Conservation (phyloP, 2,797 vertebrate genomes). For the Acrossocheilus fasciatus region DNA sequence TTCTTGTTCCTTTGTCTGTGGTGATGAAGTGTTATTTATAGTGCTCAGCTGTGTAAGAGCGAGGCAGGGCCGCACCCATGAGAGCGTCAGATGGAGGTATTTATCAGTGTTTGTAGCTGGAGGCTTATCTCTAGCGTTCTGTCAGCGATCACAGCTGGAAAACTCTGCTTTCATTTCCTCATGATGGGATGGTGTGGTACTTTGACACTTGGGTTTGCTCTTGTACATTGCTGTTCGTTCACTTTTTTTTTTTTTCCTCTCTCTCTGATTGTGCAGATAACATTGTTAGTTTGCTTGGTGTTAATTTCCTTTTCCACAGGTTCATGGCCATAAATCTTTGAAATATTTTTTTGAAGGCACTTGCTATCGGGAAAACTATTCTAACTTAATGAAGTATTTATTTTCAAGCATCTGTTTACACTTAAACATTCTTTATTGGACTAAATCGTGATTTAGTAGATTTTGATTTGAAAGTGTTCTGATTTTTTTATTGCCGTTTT, state of each 20-base stretch:
- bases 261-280: neutral
- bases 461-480: neutral
- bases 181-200: neutral
- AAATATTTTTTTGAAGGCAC: neutral
- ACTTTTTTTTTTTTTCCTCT: too few relatives aligned
- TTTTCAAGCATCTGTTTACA: neutral
- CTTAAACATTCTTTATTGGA: neutral
- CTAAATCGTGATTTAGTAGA: neutral
- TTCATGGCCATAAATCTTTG: neutral
- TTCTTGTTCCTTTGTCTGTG: neutral
- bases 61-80: neutral
- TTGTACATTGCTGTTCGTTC: neutral
- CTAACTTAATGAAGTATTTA: neutral
- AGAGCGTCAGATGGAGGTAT: neutral
- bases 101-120: slow-evolving; percentile 23
- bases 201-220: neutral
- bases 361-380: neutral
- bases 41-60: neutral
- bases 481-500: neutral
- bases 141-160: neutral
- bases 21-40: neutral
- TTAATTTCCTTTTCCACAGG: neutral
- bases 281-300: neutral
- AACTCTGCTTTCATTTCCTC: too few relatives aligned
- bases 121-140: slow-evolving; percentile 5